Conservation (phyloP, 2,113 vertebrate species). For the Anolis sagrei region DNA sequence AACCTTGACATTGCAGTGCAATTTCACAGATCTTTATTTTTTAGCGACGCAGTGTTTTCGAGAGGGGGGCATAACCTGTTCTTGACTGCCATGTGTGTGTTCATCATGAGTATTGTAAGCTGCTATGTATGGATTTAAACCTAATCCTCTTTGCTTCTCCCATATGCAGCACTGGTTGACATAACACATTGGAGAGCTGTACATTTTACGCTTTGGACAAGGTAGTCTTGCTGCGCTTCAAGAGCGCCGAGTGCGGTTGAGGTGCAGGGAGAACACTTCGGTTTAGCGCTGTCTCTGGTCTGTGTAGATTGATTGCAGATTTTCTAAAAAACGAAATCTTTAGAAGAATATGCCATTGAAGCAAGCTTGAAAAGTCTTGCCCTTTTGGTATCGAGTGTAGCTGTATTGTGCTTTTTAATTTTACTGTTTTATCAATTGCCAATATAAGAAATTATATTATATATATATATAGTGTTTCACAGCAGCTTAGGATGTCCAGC, state of each 20-base stretch:
- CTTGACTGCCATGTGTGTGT: constrained; percentile 79
- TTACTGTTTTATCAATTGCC: constrained; percentile 89
- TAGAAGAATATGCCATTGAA: constrained; percentile 80
- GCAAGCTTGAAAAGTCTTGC: constrained; percentile 72
- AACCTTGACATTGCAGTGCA: constrained; percentile 81
- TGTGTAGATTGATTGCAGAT: constrained; percentile 79
- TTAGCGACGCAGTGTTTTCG: constrained; percentile 82
- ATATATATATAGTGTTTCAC: constrained; percentile 86
- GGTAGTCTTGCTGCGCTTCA: constrained; percentile 77
- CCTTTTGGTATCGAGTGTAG: constrained; percentile 84
- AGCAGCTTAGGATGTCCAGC: constrained; percentile 82
- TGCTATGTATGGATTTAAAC: constrained; percentile 83
- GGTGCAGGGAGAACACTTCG: constrained; percentile 66
- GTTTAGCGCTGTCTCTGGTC: constrained; percentile 81
- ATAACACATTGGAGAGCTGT: constrained; percentile 76
- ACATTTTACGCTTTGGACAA: constrained; percentile 72
- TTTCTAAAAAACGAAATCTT: constrained; percentile 77
- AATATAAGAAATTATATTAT: constrained; percentile 80
- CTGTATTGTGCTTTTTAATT: constrained; percentile 85
- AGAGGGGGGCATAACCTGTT: constrained; percentile 70
- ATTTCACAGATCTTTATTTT: constrained; percentile 86
- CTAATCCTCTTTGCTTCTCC: constrained; percentile 77
- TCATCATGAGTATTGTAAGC: constrained; percentile 83
- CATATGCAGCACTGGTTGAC: constrained; percentile 82
- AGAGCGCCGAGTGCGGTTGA: constrained; percentile 63